phyloP scores from a whole-genome alignment of 2,888 invertebrate species.

The Deilephila porcellus region DNA sequence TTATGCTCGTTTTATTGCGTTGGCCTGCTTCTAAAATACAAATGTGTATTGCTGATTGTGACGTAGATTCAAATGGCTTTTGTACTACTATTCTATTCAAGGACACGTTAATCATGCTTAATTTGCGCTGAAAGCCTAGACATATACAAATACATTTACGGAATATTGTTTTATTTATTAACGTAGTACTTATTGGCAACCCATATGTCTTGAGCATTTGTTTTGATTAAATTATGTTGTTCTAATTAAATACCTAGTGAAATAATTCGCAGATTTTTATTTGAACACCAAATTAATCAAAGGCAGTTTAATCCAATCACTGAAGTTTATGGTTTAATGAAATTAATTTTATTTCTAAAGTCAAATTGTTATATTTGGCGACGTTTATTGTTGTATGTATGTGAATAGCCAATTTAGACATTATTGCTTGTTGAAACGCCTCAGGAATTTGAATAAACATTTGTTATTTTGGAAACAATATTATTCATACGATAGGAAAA shows the following conservation, averaged over 20 bases:
- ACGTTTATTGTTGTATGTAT: too few relatives aligned
- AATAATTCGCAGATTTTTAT: not conserved
- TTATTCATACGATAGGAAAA: too few relatives aligned
- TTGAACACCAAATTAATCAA: not conserved
- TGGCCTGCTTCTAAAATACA: conserved; percentile 18
- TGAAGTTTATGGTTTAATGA: not conserved
- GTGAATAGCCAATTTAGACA: too few relatives aligned
- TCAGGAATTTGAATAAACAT: too few relatives aligned
- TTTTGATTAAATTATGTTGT: too few relatives aligned
- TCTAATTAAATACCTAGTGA: not conserved
- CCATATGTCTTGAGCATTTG: not conserved
- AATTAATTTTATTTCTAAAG: too few relatives aligned
- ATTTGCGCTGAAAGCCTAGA: too few relatives aligned
- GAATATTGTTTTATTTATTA: not conserved
- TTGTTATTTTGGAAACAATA: too few relatives aligned
- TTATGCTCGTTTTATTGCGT: conserved; percentile 11
- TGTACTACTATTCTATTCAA: not conserved
- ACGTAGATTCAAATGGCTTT: not conserved
- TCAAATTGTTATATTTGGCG: too few relatives aligned
- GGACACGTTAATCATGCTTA: too few relatives aligned
- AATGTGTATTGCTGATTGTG: conserved; percentile 18
- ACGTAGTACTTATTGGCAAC: not conserved
- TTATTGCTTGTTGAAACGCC: too few relatives aligned
- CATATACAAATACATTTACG: not conserved
- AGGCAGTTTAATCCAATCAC: not conserved